phyloP scores from a whole-genome alignment of 2,888 invertebrate species.

The Lasioglossum oenotherae region DNA sequence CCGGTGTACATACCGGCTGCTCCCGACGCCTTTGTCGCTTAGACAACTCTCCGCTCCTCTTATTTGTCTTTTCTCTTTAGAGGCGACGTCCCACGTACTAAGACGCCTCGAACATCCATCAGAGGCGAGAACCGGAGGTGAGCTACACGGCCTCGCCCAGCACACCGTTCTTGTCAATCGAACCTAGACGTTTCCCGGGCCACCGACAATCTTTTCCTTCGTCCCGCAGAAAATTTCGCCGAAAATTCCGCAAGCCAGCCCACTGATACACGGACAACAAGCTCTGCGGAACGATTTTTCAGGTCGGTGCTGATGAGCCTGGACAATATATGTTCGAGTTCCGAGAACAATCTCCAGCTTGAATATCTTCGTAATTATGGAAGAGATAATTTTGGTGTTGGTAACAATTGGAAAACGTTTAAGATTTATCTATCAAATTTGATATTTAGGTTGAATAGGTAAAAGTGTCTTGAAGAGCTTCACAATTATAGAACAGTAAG shows the following conservation, averaged over 20 bases:
- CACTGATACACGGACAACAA: not conserved
- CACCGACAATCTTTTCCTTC: not conserved
- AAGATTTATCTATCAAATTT: too few relatives aligned
- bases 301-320: not conserved
- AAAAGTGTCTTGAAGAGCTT: not conserved
- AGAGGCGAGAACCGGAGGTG: slow-evolving; percentile 27
- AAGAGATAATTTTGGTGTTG: too few relatives aligned
- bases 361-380: not conserved
- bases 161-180: slow-evolving; percentile 8
- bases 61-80: slow-evolving; percentile 61
- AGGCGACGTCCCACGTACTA: slow-evolving; percentile 46
- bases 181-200: not conserved
- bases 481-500: not conserved
- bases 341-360: too few relatives aligned
- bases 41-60: slow-evolving; percentile 51
- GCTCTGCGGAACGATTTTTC: not conserved
- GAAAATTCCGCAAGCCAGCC: not conserved
- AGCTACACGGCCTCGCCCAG: not conserved
- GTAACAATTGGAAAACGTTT: too few relatives aligned
- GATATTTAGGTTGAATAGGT: too few relatives aligned
- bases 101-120: slow-evolving; percentile 32
- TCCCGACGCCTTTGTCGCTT: slow-evolving; percentile 64
- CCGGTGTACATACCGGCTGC: slow-evolving; percentile 26
- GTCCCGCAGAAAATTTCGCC: not conserved
- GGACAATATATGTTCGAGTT: too few relatives aligned